Percentiles rank a stretch among this genome's conserved stretches.
These are phyloP conservation scores for Lycopodina hypogea DNA, from an alignment of 37 sponge, comb jelly and placozoan species.

Conservation along the genomic window DNA sequence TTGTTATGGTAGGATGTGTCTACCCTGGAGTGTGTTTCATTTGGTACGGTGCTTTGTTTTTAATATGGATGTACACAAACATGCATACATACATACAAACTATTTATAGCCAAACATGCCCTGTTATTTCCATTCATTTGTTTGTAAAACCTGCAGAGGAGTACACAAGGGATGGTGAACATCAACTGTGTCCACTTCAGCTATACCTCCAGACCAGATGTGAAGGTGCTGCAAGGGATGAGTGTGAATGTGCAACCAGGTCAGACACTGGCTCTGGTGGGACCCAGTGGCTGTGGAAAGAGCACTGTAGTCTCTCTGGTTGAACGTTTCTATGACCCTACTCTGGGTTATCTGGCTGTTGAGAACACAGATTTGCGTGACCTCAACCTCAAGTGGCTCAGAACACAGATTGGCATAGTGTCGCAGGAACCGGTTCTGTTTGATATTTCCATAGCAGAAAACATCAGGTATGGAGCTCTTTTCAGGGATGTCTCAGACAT, in stretches of 20 bases:
- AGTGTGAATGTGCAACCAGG: conserved; percentile 71
- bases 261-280: conserved; percentile 95
- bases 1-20: too few species aligned
- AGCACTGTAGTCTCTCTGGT: conserved; percentile 93
- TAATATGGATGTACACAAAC: too few species aligned
- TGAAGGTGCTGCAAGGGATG: conserved; percentile 78
- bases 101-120: too few species aligned
- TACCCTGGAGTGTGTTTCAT: too few species aligned
- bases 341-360: conserved; percentile 50
- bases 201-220: conserved; percentile 89
- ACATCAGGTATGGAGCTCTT: conserved; percentile 93
- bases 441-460: conserved; percentile 87
- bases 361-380: conserved; percentile 68
- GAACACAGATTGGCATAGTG: conserved; percentile 88
- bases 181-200: conserved; percentile 75
- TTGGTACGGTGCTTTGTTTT: too few species aligned
- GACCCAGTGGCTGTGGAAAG: conserved; percentile 99
- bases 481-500: conserved; percentile 79
- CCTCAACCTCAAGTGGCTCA: conserved; percentile 84
- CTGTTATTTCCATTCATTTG: too few species aligned
- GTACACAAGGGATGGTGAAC: conserved; percentile 47
- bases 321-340: conserved; percentile 93
- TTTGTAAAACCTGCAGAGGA: too few species aligned
- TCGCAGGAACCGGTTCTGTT: conserved; percentile 96
- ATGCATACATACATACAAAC: too few species aligned